phyloP scores from a whole-genome alignment of 2,888 invertebrate genomes.

The Siphlonurus alternatus region DNA sequence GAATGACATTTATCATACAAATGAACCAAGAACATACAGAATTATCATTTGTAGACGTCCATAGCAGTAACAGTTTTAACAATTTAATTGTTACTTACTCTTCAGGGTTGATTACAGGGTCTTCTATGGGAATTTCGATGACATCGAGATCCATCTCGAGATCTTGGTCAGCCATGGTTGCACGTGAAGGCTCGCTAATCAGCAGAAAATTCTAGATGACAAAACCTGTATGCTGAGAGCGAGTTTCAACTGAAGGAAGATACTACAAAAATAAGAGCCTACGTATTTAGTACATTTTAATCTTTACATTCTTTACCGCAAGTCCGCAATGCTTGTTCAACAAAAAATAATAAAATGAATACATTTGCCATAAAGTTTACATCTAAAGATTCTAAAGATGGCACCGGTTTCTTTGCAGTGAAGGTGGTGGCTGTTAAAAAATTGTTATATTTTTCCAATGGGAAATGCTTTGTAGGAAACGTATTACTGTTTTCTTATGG shows the following conservation, averaged over 20 bases:
- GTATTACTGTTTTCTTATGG: not conserved
- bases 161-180: not conserved
- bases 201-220: not conserved
- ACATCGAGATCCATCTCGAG: constrained; percentile 21
- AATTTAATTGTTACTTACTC: constrained; percentile 27
- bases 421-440: not conserved
- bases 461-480: not conserved
- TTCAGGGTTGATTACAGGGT: constrained; percentile 25
- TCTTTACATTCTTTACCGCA: no score
- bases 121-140: constrained; percentile 22
- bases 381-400: not conserved
- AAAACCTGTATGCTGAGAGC: not conserved
- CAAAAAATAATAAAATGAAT: no score
- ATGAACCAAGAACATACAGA: no score
- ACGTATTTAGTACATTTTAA: not conserved
- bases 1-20: no score
- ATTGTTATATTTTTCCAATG: not conserved
- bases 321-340: no score
- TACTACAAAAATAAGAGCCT: not conserved
- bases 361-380: no score
- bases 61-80: no score
- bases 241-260: not conserved
- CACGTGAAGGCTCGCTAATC: not conserved
- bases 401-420: not conserved
- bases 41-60: no score